Conservation (phyloP, 2,888 invertebrate genomes). For the Pyralis farinalis region DNA sequence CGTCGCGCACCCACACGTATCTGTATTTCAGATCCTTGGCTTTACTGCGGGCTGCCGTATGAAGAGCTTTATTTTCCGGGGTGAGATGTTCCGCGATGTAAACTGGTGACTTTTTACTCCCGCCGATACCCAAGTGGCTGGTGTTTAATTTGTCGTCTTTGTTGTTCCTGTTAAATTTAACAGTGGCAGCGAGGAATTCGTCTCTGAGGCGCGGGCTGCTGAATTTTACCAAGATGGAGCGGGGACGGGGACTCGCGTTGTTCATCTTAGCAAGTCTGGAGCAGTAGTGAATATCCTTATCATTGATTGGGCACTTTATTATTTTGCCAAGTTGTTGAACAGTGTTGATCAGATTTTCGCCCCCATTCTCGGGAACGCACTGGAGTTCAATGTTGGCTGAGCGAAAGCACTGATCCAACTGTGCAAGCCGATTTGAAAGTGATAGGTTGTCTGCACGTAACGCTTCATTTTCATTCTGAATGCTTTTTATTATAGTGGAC, state of each 20-base stretch:
- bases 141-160: conserved; percentile 10
- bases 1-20: conserved; percentile 13
- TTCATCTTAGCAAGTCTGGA: no score
- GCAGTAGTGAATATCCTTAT: no score
- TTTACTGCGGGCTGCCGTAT: conserved; percentile 9
- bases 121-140: conserved; percentile 6
- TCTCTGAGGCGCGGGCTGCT: conserved; percentile 12
- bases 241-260: neutral
- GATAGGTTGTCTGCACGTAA: no score
- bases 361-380: no score
- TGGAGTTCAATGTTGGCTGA: no score
- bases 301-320: no score
- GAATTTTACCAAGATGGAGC: conserved; percentile 13
- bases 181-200: conserved; percentile 11
- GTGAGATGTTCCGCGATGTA: conserved; percentile 12
- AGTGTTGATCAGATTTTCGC: no score
- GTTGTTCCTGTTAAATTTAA: conserved; percentile 13
- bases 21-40: conserved; percentile 13
- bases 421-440: no score
- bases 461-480: no score
- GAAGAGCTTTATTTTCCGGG: conserved; percentile 13
- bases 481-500: no score
- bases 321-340: no score
- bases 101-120: conserved; percentile 5
- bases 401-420: no score